Conservation (phyloP, 1,140 invertebrate genomes). For the Drosophila mojavensis region DNA sequence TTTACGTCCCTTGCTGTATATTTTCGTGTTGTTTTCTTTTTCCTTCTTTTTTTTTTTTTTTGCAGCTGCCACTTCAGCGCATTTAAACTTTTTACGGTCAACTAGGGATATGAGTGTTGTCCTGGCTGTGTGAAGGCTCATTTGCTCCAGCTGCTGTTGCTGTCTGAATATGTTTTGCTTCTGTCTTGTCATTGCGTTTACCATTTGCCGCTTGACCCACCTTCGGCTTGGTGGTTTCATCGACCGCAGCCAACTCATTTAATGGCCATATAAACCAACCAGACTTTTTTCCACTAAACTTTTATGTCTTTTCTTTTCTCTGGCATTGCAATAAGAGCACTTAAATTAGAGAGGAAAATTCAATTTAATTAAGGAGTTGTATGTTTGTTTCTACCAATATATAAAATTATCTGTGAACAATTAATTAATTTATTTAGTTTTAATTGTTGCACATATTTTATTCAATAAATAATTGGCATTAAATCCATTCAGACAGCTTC, state of each 20-base stretch:
- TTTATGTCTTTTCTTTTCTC: too few species aligned
- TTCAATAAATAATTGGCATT: too few species aligned
- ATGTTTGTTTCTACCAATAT: too few species aligned
- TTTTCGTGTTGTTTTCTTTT: constrained; percentile 28
- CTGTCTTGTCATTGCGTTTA: constrained; percentile 16
- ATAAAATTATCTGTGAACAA: too few species aligned
- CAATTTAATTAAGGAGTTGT: too few species aligned
- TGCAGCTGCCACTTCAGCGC: constrained; percentile 30
- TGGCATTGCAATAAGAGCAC: too few species aligned
- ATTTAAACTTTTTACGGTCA: constrained; percentile 52
- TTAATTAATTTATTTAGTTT: too few species aligned
- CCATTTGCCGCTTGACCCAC: constrained; percentile 19
- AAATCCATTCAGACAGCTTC: too few species aligned
- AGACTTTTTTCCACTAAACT: too few species aligned
- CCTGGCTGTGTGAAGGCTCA: constrained; percentile 7
- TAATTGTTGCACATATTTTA: too few species aligned
- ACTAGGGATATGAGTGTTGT: constrained; percentile 45
- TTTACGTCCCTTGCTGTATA: constrained; percentile 39
- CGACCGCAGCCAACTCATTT: constrained; percentile 4
- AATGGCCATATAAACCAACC: constrained; percentile 15
- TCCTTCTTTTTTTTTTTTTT: constrained; percentile 25
- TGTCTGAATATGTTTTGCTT: background rate
- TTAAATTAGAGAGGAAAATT: too few species aligned
- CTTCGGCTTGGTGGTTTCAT: background rate
- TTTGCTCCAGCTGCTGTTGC: background rate